Evolutionary conservation across 1,140 invertebrate genomes (phyloP), one percentile per base, ranked within the genome.

Genomic region (Saccostrea echinata): DNA sequence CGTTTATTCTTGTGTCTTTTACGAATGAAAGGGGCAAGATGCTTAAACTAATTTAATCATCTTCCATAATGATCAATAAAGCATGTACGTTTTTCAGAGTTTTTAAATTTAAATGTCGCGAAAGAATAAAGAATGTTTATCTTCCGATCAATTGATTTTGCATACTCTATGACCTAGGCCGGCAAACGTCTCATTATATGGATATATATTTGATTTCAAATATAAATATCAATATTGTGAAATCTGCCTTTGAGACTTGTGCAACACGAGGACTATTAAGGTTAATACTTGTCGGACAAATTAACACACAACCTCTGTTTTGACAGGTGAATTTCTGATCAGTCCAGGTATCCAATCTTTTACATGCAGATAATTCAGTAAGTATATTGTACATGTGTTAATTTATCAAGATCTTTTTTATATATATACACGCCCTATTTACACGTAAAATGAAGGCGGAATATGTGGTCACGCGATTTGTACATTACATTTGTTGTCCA

Each of bases 171-270:
- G 55, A 57, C 55, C 55, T 21, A 57, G 55, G 16, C 55, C 55
- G 21, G 55, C 55, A 57, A 57, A 57, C 16, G 21, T 57, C 55
- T 57, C 55, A 57, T 57, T 57, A 57, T 57, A 13, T 57, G 55
- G 55, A 57, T 57, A 16, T 57, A 57, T 71, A 71, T 30, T 71
- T 71, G 68, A 71, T 71, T 71, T 71, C 11, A 13, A 33, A 71
- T 71, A 71, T 71, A 71, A 71, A 71, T 33, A 71, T 71, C 68
- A 71, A 71, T 71, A 71, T 71, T 71, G 68, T 27, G 30, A 71
- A 33, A 71, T 71, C 30, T 71, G 68, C 30, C 68, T 13, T 3
- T 71, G 13, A 30, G 68, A 30, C 27, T 30, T 13, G n/a, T 24
- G 1, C 64, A 27, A 27, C 11, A 30, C 27, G n/a, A 30, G 12